phyloP scores from a whole-genome alignment of 2,797 vertebrate genomes.

The Babyrousa celebensis region DNA sequence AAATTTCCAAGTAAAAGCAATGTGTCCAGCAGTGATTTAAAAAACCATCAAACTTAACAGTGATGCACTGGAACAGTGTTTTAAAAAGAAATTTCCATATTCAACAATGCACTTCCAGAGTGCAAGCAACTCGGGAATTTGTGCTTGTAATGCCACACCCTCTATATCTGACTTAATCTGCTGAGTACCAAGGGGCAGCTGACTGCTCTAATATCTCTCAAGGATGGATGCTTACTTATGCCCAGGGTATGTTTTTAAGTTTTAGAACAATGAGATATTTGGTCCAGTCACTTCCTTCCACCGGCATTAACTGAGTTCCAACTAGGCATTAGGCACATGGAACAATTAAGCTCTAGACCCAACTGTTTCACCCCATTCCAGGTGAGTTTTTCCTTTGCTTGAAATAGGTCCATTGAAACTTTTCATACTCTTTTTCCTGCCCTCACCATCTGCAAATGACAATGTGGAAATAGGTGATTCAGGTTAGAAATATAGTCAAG shows the following conservation, averaged over 20 bases:
- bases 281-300: neutral
- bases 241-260: conserved; percentile 8
- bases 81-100: conserved; percentile 69
- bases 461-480: neutral
- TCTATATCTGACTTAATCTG: conserved; percentile 43
- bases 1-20: conserved; percentile 74
- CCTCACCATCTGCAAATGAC: neutral
- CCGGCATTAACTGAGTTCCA: neutral
- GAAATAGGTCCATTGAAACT: conserved; percentile 13
- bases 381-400: conserved; percentile 40
- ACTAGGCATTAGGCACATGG: neutral
- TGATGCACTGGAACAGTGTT: conserved; percentile 47
- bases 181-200: conserved; percentile 6
- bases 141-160: neutral
- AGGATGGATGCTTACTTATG: neutral
- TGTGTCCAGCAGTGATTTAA: neutral
- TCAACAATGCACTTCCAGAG: conserved; percentile 21
- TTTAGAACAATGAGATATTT: conserved; percentile 39
- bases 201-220: neutral
- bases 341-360: neutral
- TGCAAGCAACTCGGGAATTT: conserved; percentile 62
- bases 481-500: neutral
- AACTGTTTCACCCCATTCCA: conserved; percentile 39
- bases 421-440: conserved; percentile 24
- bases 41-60: conserved; percentile 56